phyloP scores from a whole-genome alignment of 23 tunicate species.

The Corella eumyota region DNA sequence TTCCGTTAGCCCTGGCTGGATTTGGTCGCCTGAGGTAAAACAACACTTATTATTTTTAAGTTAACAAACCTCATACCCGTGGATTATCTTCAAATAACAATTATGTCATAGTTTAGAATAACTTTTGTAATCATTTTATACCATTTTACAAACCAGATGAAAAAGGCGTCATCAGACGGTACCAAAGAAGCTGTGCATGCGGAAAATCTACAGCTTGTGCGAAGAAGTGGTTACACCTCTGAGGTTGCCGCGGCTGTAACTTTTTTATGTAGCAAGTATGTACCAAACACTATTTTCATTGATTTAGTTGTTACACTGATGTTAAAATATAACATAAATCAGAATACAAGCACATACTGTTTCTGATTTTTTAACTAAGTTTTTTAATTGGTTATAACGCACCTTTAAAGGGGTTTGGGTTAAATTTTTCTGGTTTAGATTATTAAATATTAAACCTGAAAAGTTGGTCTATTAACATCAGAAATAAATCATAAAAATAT shows the following conservation, averaged over 20 bases:
- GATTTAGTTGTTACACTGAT: background rate
- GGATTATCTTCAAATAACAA: background rate
- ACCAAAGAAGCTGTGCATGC: slow-evolving; percentile 17
- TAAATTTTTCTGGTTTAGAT: too few species aligned
- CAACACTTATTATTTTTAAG: background rate
- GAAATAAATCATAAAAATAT: background rate
- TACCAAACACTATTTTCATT: background rate
- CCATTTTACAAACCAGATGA: slow-evolving; percentile 35
- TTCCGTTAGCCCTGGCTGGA: slow-evolving; percentile 52
- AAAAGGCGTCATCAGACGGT: slow-evolving; percentile 61
- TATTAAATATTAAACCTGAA: background rate
- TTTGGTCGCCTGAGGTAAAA: slow-evolving; percentile 59
- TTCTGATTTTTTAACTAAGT: background rate
- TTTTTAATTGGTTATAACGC: too few species aligned
- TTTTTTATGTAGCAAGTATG: slow-evolving; percentile 66
- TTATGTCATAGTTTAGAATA: too few species aligned
- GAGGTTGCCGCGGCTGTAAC: slow-evolving; percentile 61
- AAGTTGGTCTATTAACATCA: background rate
- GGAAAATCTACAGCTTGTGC: slow-evolving; percentile 12
- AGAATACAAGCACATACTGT: background rate
- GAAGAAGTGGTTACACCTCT: slow-evolving; percentile 31
- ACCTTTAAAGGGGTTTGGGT: too few species aligned
- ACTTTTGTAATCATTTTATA: too few species aligned
- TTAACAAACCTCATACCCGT: background rate
- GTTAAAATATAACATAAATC: background rate